Percentiles rank a stretch among this genome's conserved stretches.
Evolutionary conservation across 2,888 invertebrate species (phyloP).

Genomic region (Iphiclides podalirius): DNA sequence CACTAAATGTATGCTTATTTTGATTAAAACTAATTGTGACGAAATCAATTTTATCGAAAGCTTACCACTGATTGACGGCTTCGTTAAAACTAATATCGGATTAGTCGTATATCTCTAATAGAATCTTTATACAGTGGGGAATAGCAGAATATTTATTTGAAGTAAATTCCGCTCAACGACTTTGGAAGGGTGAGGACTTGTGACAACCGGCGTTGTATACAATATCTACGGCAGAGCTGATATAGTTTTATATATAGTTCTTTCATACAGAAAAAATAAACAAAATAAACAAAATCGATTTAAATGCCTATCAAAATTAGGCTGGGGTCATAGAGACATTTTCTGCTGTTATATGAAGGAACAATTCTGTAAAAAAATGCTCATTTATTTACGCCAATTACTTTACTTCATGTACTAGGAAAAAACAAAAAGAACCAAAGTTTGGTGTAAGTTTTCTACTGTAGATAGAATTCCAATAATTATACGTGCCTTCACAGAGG

Average conservation of each 20-base stretch:
- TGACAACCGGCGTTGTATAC: not conserved
- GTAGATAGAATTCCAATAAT: too few relatives aligned
- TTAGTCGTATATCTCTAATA: constrained; percentile 66
- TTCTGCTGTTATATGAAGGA: too few relatives aligned
- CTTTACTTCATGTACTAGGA: too few relatives aligned
- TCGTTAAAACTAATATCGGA: constrained; percentile 65
- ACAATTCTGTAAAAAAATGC: too few relatives aligned
- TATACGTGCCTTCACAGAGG: too few relatives aligned
- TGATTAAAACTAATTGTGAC: constrained; percentile 1
- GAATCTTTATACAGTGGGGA: constrained; percentile 53
- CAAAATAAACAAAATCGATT: too few relatives aligned
- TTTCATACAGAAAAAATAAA: not conserved
- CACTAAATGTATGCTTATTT: too few relatives aligned
- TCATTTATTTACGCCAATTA: not conserved
- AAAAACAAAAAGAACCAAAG: too few relatives aligned
- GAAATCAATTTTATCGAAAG: constrained; percentile 19
- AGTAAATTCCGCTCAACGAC: constrained; percentile 12
- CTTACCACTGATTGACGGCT: constrained; percentile 57
- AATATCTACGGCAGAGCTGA: not conserved
- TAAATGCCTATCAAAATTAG: too few relatives aligned
- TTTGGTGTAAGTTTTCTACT: too few relatives aligned
- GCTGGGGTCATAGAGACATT: too few relatives aligned
- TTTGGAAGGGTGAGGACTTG: constrained; percentile 13
- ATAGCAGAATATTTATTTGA: constrained; percentile 34
- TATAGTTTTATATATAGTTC: not conserved